A percentile compares a stretch with the other conserved stretches of the same genome.
Evolutionary conservation across 2,888 invertebrate genomes (phyloP).

Genomic region (Panopea generosa): DNA sequence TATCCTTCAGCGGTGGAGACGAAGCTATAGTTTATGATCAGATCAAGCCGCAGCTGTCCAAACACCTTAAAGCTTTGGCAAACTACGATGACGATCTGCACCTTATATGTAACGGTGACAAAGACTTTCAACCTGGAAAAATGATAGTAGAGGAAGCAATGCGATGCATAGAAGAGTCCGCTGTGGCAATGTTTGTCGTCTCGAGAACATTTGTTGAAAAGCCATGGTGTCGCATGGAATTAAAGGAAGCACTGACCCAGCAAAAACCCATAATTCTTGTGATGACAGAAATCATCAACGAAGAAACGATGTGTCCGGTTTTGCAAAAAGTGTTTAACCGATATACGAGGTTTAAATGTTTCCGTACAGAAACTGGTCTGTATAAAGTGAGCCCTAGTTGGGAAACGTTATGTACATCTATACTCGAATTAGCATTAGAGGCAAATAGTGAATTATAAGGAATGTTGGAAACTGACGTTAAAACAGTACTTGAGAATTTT

Average conservation of each 20-base stretch:
- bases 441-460: no score
- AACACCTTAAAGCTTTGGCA: neutral
- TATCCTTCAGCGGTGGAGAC: conserved; percentile 7
- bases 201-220: conserved; percentile 2
- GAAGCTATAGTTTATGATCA: neutral
- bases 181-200: neutral
- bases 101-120: conserved; percentile 3
- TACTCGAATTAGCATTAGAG: neutral
- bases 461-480: no score
- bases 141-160: conserved; percentile 3
- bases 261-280: conserved; percentile 14
- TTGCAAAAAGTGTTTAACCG: conserved; percentile 3
- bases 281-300: neutral
- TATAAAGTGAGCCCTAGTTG: neutral
- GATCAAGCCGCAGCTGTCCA: neutral
- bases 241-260: neutral
- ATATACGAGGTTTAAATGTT: neutral
- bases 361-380: no score
- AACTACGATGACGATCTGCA: neutral
- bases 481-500: no score
- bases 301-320: conserved; percentile 7
- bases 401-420: neutral
- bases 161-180: conserved; percentile 9
- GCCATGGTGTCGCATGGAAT: conserved; percentile 12
- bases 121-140: conserved; percentile 11